phyloP scores from a whole-genome alignment of 2,888 invertebrate genomes.

The Lacanobia oleracea region DNA sequence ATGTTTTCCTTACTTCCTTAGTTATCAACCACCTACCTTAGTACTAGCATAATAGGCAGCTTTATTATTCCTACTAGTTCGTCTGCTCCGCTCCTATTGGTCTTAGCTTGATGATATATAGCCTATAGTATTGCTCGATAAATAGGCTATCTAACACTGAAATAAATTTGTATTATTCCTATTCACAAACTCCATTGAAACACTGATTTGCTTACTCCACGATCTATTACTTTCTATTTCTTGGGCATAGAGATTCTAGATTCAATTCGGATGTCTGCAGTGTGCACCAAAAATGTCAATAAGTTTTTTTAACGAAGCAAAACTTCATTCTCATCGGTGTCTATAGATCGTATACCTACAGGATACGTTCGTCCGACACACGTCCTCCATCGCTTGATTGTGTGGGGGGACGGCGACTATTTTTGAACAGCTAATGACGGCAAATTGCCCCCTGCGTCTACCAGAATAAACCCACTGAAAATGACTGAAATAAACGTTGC shows the following conservation, averaged over 20 bases:
- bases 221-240: neutral
- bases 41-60: too few relatives aligned
- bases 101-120: too few relatives aligned
- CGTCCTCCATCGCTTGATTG: conserved; percentile 78
- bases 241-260: conserved; percentile 11
- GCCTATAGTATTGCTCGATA: too few relatives aligned
- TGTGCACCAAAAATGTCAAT: conserved; percentile 18
- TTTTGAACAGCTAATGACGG: conserved; percentile 81
- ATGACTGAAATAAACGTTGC: conserved; percentile 75
- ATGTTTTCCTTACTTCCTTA: conserved; percentile 3
- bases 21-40: too few relatives aligned
- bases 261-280: neutral
- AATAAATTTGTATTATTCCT: too few relatives aligned
- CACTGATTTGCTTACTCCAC: neutral
- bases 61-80: too few relatives aligned
- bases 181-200: neutral
- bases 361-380: conserved; percentile 62
- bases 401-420: conserved; percentile 81
- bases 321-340: conserved; percentile 25
- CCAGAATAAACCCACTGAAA: conserved; percentile 78
- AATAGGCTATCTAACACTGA: too few relatives aligned
- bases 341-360: conserved; percentile 53
- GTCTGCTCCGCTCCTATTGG: too few relatives aligned
- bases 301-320: conserved; percentile 20
- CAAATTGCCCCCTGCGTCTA: conserved; percentile 80